Base-by-base conservation (phyloP, 2,113 vertebrate genomes). In the Myotis davidii region DNA sequence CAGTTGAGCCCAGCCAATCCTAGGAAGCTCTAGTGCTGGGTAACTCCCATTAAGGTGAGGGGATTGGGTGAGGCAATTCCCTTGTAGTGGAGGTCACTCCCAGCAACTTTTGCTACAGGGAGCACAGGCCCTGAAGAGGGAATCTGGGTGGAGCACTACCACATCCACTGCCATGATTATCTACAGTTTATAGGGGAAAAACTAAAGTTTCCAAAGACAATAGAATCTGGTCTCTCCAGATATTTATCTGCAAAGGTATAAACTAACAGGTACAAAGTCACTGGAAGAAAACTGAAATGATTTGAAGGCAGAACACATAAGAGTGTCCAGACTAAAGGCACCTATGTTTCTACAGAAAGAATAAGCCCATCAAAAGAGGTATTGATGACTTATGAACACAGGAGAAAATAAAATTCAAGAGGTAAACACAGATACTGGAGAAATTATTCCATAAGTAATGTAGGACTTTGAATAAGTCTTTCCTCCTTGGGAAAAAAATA, bases 371-470 rank as follows among this genome's bases (percentile, higher is more conserved):
- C 69, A 56, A 61, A 93, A 91, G 32, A 91, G 65, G 21, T 29
- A 39, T 5, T 39, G 27, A 32, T 69, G 67, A 65, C 65, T 87
- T 72, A 54, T 16, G 27, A 73, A 74, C 86, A 64, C 10, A 54
- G 29, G 23, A 59, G 78, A 69, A 94, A 90, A 67, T 48, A 83
- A 45, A 95, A 78, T 37, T 93, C 34, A 67, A 92, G 48, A 86
- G 50, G 39, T 27, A 77, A 78, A 69, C 2, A 42, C 17, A 70
- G 13, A 85, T 77, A 37, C 7, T 88, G 32, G 54, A 91, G 45
- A 94, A 88, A 88, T 48, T 50, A 73, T 1, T 64, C 50, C 65
- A 77, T n/a, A 77, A 77, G 32, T 77, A 76, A 50, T 77, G 48
- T 77, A 42, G 45, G 45, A 79, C 48, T 76, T 73, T 81, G 6